Conservation (phyloP, 2,113 vertebrate species). For the Elachura formosa region DNA sequence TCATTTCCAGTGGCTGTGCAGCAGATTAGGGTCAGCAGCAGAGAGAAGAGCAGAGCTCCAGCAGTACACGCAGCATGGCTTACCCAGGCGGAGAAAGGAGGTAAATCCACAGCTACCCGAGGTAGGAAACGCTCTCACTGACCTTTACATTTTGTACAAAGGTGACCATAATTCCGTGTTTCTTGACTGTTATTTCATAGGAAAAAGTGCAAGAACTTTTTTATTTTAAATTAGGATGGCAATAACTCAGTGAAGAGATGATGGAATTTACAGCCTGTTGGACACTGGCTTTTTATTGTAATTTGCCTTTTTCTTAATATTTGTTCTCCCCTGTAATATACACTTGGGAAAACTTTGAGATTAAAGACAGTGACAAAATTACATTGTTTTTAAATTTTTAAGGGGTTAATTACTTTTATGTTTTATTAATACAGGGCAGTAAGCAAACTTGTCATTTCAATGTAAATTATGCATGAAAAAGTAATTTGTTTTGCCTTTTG, state of each 20-base stretch:
- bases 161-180: neutral
- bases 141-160: neutral
- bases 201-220: neutral
- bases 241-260: neutral
- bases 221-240: neutral
- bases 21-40: constrained; percentile 62
- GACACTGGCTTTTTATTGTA: neutral
- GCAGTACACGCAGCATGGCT: constrained; percentile 40
- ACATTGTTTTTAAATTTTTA: neutral
- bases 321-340: neutral
- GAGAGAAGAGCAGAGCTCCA: constrained; percentile 33
- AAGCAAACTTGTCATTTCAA: neutral
- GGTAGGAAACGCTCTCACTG: constrained; percentile 41
- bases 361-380: neutral
- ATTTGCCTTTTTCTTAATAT: neutral
- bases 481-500: neutral
- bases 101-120: constrained; percentile 36
- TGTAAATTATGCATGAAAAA: neutral
- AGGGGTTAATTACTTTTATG: neutral
- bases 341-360: neutral
- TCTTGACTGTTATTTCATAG: neutral
- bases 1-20: neutral
- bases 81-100: constrained; percentile 12
- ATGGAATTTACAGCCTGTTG: neutral
- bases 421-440: neutral